Evolutionary conservation across 2,888 invertebrate genomes (phyloP), one percentile per base, ranked within the genome.

Genomic region (Coenonympha arcania): DNA sequence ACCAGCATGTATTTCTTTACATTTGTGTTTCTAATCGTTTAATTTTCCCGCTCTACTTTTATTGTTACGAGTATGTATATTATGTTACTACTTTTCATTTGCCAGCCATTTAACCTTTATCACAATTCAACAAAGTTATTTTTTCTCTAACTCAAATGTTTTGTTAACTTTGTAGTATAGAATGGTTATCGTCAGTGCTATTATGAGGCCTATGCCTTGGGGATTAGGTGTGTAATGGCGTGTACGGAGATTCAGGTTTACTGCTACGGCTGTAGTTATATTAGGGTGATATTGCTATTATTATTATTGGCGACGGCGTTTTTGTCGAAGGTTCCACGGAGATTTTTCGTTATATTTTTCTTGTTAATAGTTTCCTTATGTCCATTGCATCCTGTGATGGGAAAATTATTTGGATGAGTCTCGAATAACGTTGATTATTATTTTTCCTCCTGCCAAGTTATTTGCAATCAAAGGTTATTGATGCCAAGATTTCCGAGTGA

Each of bases 241-340:
- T 39, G 48, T 6, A 13, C 13, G 4, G 30, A 19, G 22, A 40
- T 13, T 52, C 37, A 33, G 31, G 15, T 37, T 53, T 47, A 51
- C 46, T 51, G 34, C 44, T 51, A 45, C 42, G 46, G 50, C 49
- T 51, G 42, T 56, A 50, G 48, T 48, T 50, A 46, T 54, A 56
- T 52, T 40, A 50, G 51, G 52, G 52, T 52, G 56, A 54, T 58
- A 51, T 54, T 50, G 52, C 52, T 48, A 56, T 59, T 56, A 58
- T 60, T 60, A 59, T 60, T 59, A 57, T 57, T 50, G 49, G 47
- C 46, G 33, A 28, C 16, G 52, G 50, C 47, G 40, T 50, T 50
- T 52, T 46, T 52, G 49, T 55, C 46, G 45, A 34, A 41, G 42
- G 55, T 40, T 44, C 11, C 41, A 46, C 37, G 40, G 37, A 52